Conservation (phyloP, 2,113 vertebrate genomes). For the Daubentonia madagascariensis region DNA sequence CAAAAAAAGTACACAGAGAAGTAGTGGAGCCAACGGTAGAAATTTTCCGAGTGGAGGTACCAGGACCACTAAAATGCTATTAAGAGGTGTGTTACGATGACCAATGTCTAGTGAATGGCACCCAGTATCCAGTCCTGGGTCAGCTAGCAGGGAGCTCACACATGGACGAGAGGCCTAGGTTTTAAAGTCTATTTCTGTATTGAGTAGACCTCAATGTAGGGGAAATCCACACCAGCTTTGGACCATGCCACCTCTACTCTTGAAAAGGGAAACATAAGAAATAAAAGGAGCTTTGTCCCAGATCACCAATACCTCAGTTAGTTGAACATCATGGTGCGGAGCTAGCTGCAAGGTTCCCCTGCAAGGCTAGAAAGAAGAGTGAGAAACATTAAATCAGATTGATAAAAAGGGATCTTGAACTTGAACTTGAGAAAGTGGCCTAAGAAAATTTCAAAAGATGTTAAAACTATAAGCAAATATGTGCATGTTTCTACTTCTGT, state of each 20-base stretch:
- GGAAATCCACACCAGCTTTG: background rate
- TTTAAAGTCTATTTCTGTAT: background rate
- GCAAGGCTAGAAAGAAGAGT: background rate
- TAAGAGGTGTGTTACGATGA: background rate
- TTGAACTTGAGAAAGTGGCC: background rate
- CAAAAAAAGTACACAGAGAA: background rate
- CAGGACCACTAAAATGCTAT: background rate
- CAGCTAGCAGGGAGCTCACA: background rate
- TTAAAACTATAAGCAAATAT: background rate
- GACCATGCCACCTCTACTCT: background rate
- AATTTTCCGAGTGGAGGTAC: background rate
- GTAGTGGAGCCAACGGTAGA: background rate
- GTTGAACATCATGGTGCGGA: background rate
- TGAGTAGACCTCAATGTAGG: background rate
- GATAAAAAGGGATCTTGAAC: background rate
- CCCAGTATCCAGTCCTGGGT: background rate
- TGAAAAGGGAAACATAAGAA: background rate
- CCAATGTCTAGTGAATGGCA: background rate
- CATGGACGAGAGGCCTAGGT: background rate
- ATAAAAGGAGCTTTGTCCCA: background rate
- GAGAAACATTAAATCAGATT: background rate
- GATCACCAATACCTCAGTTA: background rate
- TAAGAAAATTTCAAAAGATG: background rate
- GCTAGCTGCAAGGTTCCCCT: background rate
- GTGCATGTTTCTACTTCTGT: background rate